These are phyloP conservation scores for Athene noctua DNA, from an alignment of 2,113 vertebrate genomes.

Conservation along the genomic window DNA sequence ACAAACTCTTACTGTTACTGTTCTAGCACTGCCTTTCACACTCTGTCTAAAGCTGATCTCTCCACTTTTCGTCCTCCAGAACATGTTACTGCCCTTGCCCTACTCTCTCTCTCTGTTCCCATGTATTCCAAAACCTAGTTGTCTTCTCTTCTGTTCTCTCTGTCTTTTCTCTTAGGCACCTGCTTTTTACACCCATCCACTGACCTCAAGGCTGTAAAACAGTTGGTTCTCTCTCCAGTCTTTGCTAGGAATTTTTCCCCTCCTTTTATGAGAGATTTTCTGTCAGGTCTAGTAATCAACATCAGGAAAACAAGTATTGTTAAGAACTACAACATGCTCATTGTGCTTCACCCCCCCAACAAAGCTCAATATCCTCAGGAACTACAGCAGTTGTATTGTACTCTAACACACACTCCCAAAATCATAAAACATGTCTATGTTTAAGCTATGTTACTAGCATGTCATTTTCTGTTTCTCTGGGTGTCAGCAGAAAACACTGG, in stretches of 20 bases:
- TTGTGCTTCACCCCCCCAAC: not conserved
- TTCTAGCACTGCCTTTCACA: not conserved
- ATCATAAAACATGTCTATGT: not conserved
- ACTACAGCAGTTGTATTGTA: not conserved
- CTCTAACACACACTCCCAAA: not conserved
- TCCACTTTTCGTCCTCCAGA: not conserved
- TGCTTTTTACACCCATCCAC: not conserved
- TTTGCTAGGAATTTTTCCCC: not conserved
- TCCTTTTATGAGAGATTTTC: not conserved
- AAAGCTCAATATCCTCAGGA: not conserved
- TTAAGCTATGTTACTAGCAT: not conserved
- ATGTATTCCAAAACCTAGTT: not conserved
- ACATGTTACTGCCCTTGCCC: not conserved
- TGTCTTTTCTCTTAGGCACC: not conserved
- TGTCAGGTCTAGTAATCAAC: not conserved
- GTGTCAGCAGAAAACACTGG: not conserved
- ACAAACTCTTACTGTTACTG: not conserved
- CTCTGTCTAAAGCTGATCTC: not conserved
- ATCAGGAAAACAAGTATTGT: not conserved
- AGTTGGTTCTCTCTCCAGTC: not conserved
- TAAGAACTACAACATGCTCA: not conserved
- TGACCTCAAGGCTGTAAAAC: not conserved
- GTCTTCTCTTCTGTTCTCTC: not conserved
- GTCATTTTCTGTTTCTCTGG: not conserved
- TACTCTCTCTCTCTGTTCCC: not conserved